A percentile compares a stretch with the other conserved stretches of the same genome.
Conservation (phyloP, 1,140 invertebrate genomes). For the Micrasema longulum region DNA sequence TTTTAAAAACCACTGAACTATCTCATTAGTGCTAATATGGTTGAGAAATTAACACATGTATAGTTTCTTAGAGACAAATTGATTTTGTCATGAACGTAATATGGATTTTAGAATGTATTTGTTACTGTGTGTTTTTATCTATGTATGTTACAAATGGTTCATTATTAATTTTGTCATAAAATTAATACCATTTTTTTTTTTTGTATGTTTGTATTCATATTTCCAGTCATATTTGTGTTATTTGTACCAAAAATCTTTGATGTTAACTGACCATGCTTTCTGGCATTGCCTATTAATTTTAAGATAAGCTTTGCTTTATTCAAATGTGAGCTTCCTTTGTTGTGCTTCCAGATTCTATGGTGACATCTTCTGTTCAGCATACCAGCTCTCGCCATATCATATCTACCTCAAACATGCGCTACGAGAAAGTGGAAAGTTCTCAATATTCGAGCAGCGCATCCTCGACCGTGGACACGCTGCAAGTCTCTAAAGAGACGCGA, state of each 20-base stretch:
- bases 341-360: slow-evolving; percentile 48
- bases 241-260: neutral
- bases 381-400: slow-evolving; percentile 42
- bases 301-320: slow-evolving; percentile 48
- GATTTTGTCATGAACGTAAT: too few relatives aligned
- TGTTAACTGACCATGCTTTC: slow-evolving; percentile 22
- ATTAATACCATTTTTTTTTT: too few relatives aligned
- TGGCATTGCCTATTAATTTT: slow-evolving; percentile 44
- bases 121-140: slow-evolving; percentile 1
- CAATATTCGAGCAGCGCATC: slow-evolving; percentile 30
- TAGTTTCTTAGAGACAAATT: too few relatives aligned
- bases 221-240: slow-evolving; percentile 1
- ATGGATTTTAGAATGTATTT: too few relatives aligned
- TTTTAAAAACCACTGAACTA: too few relatives aligned
- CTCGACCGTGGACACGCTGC: neutral
- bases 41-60: too few relatives aligned
- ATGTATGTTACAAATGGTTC: neutral
- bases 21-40: too few relatives aligned
- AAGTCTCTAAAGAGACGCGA: slow-evolving; percentile 67
- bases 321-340: slow-evolving; percentile 49
- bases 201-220: slow-evolving; percentile 2
- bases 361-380: slow-evolving; percentile 40
- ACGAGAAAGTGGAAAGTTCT: slow-evolving; percentile 45
- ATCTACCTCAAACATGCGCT: slow-evolving; percentile 42
- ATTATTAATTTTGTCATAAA: slow-evolving; percentile 8